Conservation (phyloP, 2,888 invertebrate genomes). For the Keiferia lycopersicella region DNA sequence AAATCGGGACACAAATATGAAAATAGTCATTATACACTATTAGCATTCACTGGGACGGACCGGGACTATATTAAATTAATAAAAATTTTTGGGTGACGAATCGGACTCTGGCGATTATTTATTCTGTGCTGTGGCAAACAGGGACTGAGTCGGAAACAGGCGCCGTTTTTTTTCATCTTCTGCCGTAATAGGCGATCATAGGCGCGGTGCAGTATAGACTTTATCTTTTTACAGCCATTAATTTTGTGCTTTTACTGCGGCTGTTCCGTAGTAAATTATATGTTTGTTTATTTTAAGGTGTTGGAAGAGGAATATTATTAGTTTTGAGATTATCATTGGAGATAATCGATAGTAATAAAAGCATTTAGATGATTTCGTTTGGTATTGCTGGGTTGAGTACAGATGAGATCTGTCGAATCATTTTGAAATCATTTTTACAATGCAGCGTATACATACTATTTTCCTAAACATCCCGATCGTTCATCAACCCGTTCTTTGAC, state of each 20-base stretch:
- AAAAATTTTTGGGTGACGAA: too few species aligned
- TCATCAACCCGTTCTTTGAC: too few species aligned
- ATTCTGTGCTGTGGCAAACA: too few species aligned
- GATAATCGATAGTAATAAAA: not conserved
- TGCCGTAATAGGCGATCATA: slow-evolving; percentile 16
- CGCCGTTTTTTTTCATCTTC: slow-evolving; percentile 15
- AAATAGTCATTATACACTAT: too few species aligned
- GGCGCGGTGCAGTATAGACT: slow-evolving; percentile 13
- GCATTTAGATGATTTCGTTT: not conserved
- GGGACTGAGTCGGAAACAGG: slow-evolving; percentile 12
- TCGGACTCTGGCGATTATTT: too few species aligned
- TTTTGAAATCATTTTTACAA: too few species aligned
- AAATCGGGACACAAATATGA: too few species aligned
- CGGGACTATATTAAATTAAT: too few species aligned
- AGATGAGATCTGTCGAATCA: not conserved
- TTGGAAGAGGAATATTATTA: slow-evolving; percentile 8
- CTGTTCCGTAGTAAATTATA: slow-evolving; percentile 7
- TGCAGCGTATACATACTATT: too few species aligned
- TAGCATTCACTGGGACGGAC: too few species aligned
- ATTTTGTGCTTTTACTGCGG: slow-evolving; percentile 18
- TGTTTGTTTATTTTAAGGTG: slow-evolving; percentile 14
- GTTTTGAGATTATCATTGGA: slow-evolving; percentile 19
- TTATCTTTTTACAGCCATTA: slow-evolving; percentile 14
- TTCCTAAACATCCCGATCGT: too few species aligned
- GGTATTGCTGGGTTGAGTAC: not conserved